These are phyloP conservation scores for Drosophila orena DNA, from an alignment of 1,140 invertebrate genomes.

Conservation along the genomic window DNA sequence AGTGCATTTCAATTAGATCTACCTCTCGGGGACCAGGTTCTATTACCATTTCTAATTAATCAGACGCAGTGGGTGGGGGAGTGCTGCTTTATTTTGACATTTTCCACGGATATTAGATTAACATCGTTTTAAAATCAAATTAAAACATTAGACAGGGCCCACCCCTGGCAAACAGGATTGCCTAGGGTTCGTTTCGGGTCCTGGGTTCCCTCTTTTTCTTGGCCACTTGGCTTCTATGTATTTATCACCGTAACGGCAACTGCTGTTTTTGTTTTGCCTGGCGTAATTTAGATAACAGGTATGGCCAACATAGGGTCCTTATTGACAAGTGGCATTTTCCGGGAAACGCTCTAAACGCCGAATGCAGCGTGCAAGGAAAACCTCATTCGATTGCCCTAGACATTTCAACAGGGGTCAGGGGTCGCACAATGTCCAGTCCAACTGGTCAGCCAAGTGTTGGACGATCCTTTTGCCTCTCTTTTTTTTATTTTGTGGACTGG, in stretches of 20 bases:
- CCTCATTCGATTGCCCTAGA: conserved; percentile 52
- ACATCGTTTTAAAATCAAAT: conserved; percentile 84
- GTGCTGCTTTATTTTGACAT: conserved; percentile 80
- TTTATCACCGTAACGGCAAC: conserved; percentile 68
- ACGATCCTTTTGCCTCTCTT: conserved; percentile 47
- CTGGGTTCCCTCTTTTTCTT: conserved; percentile 7
- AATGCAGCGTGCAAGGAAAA: conserved; percentile 19
- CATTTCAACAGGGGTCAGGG: conserved; percentile 51
- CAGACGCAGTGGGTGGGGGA: conserved; percentile 28
- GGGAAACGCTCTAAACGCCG: conserved; percentile 48
- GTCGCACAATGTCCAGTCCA: conserved; percentile 21
- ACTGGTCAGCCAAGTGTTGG: conserved; percentile 71
- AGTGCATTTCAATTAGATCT: conserved; percentile 80
- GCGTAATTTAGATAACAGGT: conserved; percentile 84
- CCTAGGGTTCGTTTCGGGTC: conserved; percentile 15
- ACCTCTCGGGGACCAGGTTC: conserved; percentile 7
- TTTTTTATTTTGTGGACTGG: conserved; percentile 4
- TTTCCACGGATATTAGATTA: conserved; percentile 85
- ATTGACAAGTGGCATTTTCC: conserved; percentile 84
- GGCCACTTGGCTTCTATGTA: conserved; percentile 35
- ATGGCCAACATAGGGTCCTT: conserved; percentile 65
- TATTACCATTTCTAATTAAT: conserved; percentile 74
- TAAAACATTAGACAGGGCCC: conserved; percentile 79
- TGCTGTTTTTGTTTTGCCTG: conserved; percentile 79
- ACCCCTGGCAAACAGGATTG: conserved; percentile 45